Conservation (phyloP, 2,888 invertebrate species). For the Atherix ibis region DNA sequence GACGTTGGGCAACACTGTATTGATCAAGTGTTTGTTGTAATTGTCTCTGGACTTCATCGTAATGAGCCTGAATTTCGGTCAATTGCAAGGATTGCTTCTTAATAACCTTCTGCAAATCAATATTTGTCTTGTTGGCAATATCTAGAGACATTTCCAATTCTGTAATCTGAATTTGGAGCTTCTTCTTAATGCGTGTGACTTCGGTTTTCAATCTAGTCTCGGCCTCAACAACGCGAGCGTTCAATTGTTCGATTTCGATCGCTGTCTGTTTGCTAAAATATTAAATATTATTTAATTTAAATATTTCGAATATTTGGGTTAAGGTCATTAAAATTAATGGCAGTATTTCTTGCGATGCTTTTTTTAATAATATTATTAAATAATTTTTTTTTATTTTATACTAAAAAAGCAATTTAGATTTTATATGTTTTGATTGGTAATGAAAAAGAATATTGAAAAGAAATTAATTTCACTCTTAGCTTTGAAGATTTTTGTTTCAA, state of each 20-base stretch:
- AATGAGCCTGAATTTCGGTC: constrained; percentile 84
- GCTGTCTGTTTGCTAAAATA: constrained; percentile 78
- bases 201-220: constrained; percentile 93
- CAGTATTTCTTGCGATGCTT: too few relatives aligned
- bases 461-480: too few relatives aligned
- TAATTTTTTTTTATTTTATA: neutral
- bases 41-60: constrained; percentile 93
- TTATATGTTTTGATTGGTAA: too few relatives aligned
- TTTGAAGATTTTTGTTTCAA: too few relatives aligned
- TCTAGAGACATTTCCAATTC: constrained; percentile 93
- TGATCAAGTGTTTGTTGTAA: constrained; percentile 90
- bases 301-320: too few relatives aligned
- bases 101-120: constrained; percentile 92
- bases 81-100: constrained; percentile 91
- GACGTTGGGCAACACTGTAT: constrained; percentile 77
- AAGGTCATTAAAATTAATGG: too few relatives aligned
- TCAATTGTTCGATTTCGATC: constrained; percentile 94
- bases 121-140: constrained; percentile 95
- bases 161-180: constrained; percentile 94
- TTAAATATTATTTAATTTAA: neutral
- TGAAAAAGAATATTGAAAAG: too few relatives aligned
- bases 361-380: neutral
- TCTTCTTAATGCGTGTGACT: constrained; percentile 95
- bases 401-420: neutral
- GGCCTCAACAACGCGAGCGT: constrained; percentile 86